Conservation (phyloP, 2,113 vertebrate species). For the Shinisaurus crocodilurus region DNA sequence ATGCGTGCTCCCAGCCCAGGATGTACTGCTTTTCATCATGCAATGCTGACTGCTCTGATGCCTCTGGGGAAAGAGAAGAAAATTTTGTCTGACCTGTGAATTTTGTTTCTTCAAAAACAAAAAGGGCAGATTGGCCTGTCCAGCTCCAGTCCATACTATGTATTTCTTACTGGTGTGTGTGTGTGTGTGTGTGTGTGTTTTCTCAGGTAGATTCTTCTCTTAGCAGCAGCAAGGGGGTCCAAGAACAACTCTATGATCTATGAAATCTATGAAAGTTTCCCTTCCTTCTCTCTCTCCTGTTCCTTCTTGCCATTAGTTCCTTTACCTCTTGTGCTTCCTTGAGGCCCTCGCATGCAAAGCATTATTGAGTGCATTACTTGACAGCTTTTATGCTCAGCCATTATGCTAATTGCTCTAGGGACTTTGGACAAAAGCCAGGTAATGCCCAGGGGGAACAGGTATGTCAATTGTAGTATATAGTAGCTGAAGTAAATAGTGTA, state of each 20-base stretch:
- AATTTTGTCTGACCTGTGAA: not conserved
- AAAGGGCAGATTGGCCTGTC: not conserved
- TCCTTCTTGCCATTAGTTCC: not conserved
- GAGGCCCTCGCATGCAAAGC: not conserved
- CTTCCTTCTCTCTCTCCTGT: not conserved
- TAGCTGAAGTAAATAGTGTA: not conserved
- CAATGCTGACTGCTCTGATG: not conserved
- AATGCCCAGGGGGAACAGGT: not conserved
- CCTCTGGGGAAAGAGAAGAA: not conserved
- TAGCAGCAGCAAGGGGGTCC: not conserved
- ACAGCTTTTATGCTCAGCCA: not conserved
- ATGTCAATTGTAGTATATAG: not conserved
- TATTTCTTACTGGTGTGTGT: not conserved
- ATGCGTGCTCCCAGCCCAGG: not conserved
- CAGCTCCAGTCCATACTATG: not conserved
- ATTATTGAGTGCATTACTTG: not conserved
- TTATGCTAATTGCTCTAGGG: not conserved
- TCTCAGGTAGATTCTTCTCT: not conserved
- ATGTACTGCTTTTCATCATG: not conserved
- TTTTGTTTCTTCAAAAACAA: not conserved
- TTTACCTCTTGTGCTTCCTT: not conserved
- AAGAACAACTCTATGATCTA: too few relatives aligned
- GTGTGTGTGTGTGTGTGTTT: not conserved
- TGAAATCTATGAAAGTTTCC: too few relatives aligned
- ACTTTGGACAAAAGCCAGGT: conserved; percentile 1